phyloP scores from a whole-genome alignment of 2,797 vertebrate genomes.

The Pseudopleuronectes americanus region DNA sequence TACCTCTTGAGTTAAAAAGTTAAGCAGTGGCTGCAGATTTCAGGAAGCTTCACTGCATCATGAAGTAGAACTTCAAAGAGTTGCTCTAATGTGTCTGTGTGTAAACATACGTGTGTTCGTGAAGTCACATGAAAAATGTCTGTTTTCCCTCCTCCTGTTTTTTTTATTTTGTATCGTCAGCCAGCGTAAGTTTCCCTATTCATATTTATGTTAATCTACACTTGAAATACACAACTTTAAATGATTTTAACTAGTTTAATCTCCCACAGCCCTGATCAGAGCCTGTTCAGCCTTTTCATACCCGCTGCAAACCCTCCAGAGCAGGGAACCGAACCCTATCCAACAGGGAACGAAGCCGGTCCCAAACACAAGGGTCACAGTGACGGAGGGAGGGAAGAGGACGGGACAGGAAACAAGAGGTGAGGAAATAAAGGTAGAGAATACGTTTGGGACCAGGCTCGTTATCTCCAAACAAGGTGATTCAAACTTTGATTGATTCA shows the following conservation, averaged over 20 bases:
- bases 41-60: too few species aligned
- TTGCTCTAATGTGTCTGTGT: too few species aligned
- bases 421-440: neutral
- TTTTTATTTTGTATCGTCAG: constrained; percentile 44
- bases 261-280: constrained; percentile 16
- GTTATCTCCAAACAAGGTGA: constrained; percentile 23
- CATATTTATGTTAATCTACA: neutral
- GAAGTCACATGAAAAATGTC: too few species aligned
- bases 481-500: constrained; percentile 51
- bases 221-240: neutral
- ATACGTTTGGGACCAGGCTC: constrained; percentile 19
- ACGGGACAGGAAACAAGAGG: too few species aligned
- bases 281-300: constrained; percentile 56
- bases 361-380: neutral
- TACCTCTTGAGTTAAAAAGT: too few species aligned
- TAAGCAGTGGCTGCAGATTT: too few species aligned
- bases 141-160: constrained; percentile 22
- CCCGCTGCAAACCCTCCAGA: constrained; percentile 60
- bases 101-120: too few species aligned
- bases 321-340: constrained; percentile 27
- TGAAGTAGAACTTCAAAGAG: too few species aligned
- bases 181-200: constrained; percentile 49
- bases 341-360: neutral
- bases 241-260: neutral
- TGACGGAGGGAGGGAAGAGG: too few species aligned